These are phyloP conservation scores for Linepithema humile DNA, from an alignment of 1,140 invertebrate genomes.

Conservation along the genomic window DNA sequence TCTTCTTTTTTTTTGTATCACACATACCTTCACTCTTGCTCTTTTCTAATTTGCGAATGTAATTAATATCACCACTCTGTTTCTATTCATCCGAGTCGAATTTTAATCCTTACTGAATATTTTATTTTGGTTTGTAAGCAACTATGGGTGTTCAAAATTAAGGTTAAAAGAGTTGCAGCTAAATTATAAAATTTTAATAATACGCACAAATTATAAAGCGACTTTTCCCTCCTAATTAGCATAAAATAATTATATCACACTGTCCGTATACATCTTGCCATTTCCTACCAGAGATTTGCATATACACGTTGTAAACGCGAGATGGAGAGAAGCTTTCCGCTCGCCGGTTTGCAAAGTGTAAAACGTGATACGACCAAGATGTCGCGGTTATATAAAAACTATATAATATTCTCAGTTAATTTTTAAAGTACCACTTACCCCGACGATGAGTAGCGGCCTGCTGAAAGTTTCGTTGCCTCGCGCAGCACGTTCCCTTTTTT, in stretches of 20 bases:
- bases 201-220: too few relatives aligned
- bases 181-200: background rate
- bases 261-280: background rate
- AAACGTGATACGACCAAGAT: conserved; percentile 48
- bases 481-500: conserved; percentile 40
- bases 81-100: background rate
- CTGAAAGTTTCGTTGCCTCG: conserved; percentile 59
- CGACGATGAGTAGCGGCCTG: conserved; percentile 42
- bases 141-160: background rate
- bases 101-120: background rate
- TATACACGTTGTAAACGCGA: conserved; percentile 25
- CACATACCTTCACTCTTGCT: background rate
- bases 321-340: conserved; percentile 30
- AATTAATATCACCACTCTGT: background rate
- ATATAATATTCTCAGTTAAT: conserved; percentile 69
- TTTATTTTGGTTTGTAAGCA: background rate
- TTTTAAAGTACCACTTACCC: conserved; percentile 68
- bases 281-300: background rate
- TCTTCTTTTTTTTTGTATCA: background rate
- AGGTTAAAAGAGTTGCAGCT: background rate
- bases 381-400: conserved; percentile 56
- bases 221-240: conserved; percentile 3
- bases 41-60: conserved; percentile 4
- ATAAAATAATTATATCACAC: too few relatives aligned
- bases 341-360: conserved; percentile 53